Conservation (phyloP, 2,113 vertebrate genomes). For the Mohoua ochrocephala region DNA sequence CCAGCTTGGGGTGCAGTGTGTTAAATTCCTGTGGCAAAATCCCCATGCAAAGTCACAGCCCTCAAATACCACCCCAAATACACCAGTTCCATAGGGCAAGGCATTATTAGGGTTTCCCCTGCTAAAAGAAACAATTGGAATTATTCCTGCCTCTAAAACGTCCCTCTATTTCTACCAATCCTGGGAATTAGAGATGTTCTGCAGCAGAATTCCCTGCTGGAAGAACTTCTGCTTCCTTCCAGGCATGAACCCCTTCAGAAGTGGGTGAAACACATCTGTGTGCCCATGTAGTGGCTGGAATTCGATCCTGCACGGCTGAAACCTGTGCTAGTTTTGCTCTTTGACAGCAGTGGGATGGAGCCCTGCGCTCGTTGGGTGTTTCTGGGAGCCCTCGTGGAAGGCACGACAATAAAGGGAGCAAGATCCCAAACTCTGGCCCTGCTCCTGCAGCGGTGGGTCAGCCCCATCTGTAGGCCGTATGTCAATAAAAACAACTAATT, state of each 20-base stretch:
- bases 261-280: neutral
- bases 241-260: neutral
- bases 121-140: neutral
- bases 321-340: neutral
- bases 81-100: neutral
- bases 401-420: neutral
- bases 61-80: neutral
- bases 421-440: neutral
- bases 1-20: neutral
- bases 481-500: constrained; percentile 62
- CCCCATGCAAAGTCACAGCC: neutral
- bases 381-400: neutral
- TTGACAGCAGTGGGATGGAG: neutral
- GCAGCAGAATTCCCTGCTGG: neutral
- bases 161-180: neutral
- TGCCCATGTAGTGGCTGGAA: neutral
- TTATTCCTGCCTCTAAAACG: neutral
- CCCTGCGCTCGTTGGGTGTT: neutral
- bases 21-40: neutral
- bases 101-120: neutral
- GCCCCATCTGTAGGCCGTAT: constrained; percentile 53
- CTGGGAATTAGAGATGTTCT: neutral
- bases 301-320: neutral
- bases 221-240: neutral
- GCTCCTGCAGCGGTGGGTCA: neutral